Base-by-base conservation (phyloP, 2,888 invertebrate species). In the Hetaerina titia region DNA sequence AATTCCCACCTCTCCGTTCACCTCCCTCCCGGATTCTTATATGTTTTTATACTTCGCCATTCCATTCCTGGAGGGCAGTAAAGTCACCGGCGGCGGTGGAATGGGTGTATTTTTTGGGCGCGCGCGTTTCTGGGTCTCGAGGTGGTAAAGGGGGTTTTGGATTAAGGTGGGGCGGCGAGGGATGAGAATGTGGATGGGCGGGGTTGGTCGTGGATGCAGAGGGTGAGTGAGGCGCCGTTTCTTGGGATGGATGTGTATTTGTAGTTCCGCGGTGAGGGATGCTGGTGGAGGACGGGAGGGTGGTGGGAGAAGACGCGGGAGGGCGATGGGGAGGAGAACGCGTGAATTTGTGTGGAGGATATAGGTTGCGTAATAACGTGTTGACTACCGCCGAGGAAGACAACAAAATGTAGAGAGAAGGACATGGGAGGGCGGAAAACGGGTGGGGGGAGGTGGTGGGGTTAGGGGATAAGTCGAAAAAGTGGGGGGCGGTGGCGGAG, bases 11-110 rank as follows among this genome's bases (percentile, higher is more conserved):
- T 9, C 31, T n/a, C 81, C 81, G 81, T 31, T 81, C 81, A 81
- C 31, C 81, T 81, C 25, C 81, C 81, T 81, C 81, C 25, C 81
- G 81, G 81, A 81, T 81, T 81, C 81, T 81, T 81, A 81, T 81
- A 81, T 31, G 81, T 69, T 92, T 92, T 92, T 92, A 92, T 69
- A 69, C 63, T 69, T 69, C 74, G 56, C 92, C 56, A 92, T 92
- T 92, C 74, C 69, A 92, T 92, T 92, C 92, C 92, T 92, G 25
- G 13, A 69, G 92, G 69, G 74, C 69, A 92, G 92, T 92, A 92
- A 92, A 92, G 92, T 92, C 92, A 92, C 69, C 92, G 56, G 64
- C 45, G 64, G 60, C 64, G 90, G 64, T 45, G 69, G n/a, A 69
- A 56, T 45, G 56, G 69, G 92, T 92, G 92, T 74, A 57, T 69